Percentiles rank a stretch among this genome's conserved stretches.
These are phyloP conservation scores for Cydia pomonella DNA, from an alignment of 1,140 invertebrate species.

Conservation along the genomic window DNA sequence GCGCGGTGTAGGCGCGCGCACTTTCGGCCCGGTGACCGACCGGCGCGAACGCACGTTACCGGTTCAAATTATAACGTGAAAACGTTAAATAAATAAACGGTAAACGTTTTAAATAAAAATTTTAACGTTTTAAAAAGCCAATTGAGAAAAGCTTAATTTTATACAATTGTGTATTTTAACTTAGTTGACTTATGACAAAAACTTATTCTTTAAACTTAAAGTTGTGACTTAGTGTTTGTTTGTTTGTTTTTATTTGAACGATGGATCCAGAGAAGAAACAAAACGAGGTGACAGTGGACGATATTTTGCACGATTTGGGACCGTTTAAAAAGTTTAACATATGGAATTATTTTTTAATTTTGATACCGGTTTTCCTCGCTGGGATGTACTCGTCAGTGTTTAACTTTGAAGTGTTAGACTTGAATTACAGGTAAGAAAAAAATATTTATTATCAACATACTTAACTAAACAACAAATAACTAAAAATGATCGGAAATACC, in stretches of 20 bases:
- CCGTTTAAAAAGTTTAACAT: constrained; percentile 71
- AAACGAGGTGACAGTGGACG: constrained; percentile 67
- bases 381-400: constrained; percentile 74
- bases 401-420: constrained; percentile 73
- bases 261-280: constrained; percentile 71
- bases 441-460: not conserved
- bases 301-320: constrained; percentile 66
- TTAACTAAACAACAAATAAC: no score
- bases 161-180: not conserved
- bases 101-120: not conserved
- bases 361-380: constrained; percentile 68
- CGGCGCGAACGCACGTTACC: constrained; percentile 24
- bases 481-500: no score
- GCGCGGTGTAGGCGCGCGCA: constrained; percentile 44
- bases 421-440: constrained; percentile 64
- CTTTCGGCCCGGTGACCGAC: constrained; percentile 45
- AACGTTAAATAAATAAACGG: constrained; percentile 32
- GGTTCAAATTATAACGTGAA: not conserved
- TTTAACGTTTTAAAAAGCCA: not conserved
- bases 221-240: not conserved
- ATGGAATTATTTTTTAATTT: constrained; percentile 63
- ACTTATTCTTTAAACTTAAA: not conserved
- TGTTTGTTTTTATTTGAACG: not conserved
- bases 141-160: not conserved
- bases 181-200: not conserved